Evolutionary conservation across 2,888 invertebrate genomes (phyloP).

Genomic region (Heteromurus nitidus): DNA sequence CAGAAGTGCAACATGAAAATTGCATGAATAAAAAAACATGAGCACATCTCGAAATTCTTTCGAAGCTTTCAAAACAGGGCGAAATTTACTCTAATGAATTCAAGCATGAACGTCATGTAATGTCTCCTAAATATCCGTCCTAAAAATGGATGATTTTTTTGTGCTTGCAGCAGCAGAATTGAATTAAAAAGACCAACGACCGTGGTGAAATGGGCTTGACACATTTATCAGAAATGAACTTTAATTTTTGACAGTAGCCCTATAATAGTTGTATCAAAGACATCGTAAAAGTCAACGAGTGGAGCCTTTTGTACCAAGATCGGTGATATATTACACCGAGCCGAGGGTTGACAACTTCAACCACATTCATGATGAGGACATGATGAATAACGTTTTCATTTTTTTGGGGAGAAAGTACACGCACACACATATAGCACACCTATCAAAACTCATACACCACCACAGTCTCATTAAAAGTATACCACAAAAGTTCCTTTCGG

Average conservation of each 20-base stretch:
- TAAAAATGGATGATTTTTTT: no score
- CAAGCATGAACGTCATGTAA: no score
- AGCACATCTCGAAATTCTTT: background rate
- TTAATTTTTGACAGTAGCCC: background rate
- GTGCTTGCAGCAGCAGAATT: background rate
- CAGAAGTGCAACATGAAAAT: background rate
- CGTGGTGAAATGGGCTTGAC: conserved; percentile 38
- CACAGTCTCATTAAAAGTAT: background rate
- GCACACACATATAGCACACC: background rate
- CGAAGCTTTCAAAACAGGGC: no score
- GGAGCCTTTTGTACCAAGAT: background rate
- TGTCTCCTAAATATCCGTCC: no score
- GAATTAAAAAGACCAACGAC: conserved; percentile 32
- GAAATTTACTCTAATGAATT: no score
- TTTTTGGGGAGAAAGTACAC: background rate
- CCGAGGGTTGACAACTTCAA: background rate
- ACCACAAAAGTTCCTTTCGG: background rate
- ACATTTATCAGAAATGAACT: conserved; percentile 19
- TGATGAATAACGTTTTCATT: background rate
- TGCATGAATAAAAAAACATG: background rate
- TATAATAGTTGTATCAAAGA: background rate
- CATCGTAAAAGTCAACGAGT: conserved; percentile 10
- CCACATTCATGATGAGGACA: conserved; percentile 12
- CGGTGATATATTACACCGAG: conserved; percentile 13
- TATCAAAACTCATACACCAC: background rate